Percentiles rank a stretch among this genome's conserved stretches.
Evolutionary conservation across 2,113 vertebrate species (phyloP).

Genomic region (Protobothrops flavoviridis): DNA sequence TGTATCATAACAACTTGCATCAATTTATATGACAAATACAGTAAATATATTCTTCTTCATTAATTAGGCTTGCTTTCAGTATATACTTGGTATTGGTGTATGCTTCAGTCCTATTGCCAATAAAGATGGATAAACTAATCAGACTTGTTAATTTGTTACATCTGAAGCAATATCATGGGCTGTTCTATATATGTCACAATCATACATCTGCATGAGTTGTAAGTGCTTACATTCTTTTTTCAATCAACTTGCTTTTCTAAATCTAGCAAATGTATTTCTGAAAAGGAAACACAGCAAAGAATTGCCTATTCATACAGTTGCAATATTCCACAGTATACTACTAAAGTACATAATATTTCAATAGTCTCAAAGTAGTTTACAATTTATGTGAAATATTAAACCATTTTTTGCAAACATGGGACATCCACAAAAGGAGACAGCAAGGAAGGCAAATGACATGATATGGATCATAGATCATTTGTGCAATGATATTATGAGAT

Average conservation of each 20-base stretch:
- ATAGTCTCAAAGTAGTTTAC: neutral
- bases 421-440: neutral
- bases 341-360: neutral
- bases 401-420: neutral
- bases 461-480: neutral
- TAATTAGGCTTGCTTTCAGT: neutral
- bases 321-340: neutral
- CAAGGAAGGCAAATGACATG: neutral
- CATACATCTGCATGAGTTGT: neutral
- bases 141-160: neutral
- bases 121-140: neutral
- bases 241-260: neutral
- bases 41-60: neutral
- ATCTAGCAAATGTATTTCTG: neutral
- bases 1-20: neutral
- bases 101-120: neutral
- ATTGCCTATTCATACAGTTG: neutral
- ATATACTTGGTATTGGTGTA: neutral
- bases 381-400: neutral
- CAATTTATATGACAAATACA: neutral
- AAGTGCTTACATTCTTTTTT: neutral
- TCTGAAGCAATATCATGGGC: neutral
- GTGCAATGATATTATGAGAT: neutral
- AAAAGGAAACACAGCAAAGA: neutral
- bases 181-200: neutral